Evolutionary conservation across 2,113 vertebrate genomes (phyloP).

Genomic region (Datnioides undecimradiatus): DNA sequence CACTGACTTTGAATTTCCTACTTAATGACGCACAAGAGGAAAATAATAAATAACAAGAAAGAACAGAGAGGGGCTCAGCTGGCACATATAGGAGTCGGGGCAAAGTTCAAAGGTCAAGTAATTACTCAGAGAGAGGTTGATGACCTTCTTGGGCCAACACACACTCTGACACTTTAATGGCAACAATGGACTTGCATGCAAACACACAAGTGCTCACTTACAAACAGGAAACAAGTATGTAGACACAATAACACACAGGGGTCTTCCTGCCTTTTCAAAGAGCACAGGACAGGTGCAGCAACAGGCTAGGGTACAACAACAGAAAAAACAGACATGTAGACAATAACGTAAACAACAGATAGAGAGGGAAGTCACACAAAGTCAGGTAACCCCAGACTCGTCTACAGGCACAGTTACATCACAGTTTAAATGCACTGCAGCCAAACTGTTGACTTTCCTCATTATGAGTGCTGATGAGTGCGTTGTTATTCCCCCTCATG

Average conservation of each 20-base stretch:
- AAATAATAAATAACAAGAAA: not conserved
- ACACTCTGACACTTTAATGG: slow-evolving; percentile 40
- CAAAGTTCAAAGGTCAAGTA: slow-evolving; percentile 66
- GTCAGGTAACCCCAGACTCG: not conserved
- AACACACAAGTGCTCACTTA: slow-evolving; percentile 16
- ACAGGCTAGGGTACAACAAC: not conserved
- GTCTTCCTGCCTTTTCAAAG: not conserved
- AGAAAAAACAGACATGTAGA: not conserved
- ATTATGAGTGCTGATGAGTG: slow-evolving; percentile 47
- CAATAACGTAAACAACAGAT: not conserved
- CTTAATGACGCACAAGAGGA: not conserved
- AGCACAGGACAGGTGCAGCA: not conserved
- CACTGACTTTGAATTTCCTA: not conserved
- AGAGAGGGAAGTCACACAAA: not conserved
- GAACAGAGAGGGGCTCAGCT: slow-evolving; percentile 62
- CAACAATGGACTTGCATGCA: slow-evolving; percentile 26
- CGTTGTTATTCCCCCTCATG: slow-evolving; percentile 16
- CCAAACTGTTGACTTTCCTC: slow-evolving; percentile 20
- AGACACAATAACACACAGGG: not conserved
- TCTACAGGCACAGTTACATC: not conserved
- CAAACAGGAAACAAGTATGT: not conserved
- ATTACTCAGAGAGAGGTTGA: slow-evolving; percentile 62
- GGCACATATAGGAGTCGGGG: slow-evolving; percentile 39
- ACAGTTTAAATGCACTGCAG: not conserved
- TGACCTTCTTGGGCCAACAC: slow-evolving; percentile 28